phyloP scores from a whole-genome alignment of 2,113 vertebrate genomes.

The Nycticorax nycticorax region DNA sequence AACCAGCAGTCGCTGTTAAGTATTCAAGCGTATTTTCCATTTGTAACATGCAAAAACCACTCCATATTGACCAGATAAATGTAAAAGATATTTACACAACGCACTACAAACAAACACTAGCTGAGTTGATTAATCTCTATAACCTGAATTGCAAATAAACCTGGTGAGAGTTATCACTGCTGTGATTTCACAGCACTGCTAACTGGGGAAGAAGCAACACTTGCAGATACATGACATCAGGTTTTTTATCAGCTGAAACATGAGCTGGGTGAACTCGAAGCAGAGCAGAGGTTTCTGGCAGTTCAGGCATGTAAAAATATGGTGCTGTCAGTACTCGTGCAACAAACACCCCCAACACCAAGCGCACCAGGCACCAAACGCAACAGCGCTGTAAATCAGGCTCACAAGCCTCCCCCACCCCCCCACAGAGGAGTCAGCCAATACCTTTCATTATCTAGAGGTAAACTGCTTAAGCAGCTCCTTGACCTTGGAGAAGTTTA shows the following conservation, averaged over 20 bases:
- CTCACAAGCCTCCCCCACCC: neutral
- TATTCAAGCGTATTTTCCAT: neutral
- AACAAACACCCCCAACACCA: neutral
- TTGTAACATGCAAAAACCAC: neutral
- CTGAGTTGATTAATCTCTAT: neutral
- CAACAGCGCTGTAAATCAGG: neutral
- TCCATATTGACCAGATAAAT: neutral
- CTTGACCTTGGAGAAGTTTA: neutral
- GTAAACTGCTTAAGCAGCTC: neutral
- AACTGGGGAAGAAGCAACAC: constrained; percentile 5
- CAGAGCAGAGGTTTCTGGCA: constrained; percentile 73
- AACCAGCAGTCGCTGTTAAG: neutral
- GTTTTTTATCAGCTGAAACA: constrained; percentile 14
- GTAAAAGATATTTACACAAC: neutral
- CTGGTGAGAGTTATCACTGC: neutral
- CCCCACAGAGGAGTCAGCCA: neutral
- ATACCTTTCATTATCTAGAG: neutral
- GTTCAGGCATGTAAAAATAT: constrained; percentile 63
- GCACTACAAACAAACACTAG: constrained; percentile 24
- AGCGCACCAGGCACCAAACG: neutral
- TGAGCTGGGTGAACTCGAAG: constrained; percentile 33
- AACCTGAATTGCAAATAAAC: neutral
- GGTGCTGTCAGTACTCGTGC: constrained; percentile 50
- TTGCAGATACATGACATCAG: neutral
- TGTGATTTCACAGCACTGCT: constrained; percentile 16